These are phyloP conservation scores for Siniperca obscura DNA, from an alignment of 2,797 vertebrate genomes.

Conservation along the genomic window DNA sequence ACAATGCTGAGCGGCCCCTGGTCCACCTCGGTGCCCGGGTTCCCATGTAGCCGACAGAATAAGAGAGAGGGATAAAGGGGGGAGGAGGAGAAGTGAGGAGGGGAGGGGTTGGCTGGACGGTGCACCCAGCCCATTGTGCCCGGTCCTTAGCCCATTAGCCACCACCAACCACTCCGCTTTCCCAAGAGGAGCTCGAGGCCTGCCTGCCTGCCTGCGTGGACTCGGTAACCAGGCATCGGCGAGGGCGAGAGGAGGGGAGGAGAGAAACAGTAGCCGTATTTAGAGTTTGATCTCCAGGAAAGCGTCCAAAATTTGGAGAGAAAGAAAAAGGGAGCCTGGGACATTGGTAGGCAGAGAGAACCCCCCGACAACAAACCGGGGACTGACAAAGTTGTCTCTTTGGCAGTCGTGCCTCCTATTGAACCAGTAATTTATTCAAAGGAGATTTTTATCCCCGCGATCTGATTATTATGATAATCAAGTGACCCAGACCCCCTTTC, in stretches of 20 bases:
- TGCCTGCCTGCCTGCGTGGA: slow-evolving; percentile 66
- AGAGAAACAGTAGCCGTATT: slow-evolving; percentile 84
- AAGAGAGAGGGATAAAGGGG: slow-evolving; percentile 42
- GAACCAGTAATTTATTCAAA: slow-evolving; percentile 89
- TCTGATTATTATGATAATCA: slow-evolving; percentile 90
- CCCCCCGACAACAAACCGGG: slow-evolving; percentile 75
- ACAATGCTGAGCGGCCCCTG: slow-evolving; percentile 84
- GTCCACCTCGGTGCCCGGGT: slow-evolving; percentile 84
- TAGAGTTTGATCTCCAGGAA: slow-evolving; percentile 81
- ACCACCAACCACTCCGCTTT: slow-evolving; percentile 76
- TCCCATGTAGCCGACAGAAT: slow-evolving; percentile 84
- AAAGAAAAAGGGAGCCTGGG: slow-evolving; percentile 72
- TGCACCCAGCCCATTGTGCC: slow-evolving; percentile 79
- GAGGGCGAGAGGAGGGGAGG: slow-evolving; percentile 64
- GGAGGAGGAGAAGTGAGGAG: slow-evolving; percentile 22
- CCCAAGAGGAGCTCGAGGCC: slow-evolving; percentile 75
- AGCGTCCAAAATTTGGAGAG: slow-evolving; percentile 79
- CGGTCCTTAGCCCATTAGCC: slow-evolving; percentile 83
- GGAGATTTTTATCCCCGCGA: slow-evolving; percentile 88
- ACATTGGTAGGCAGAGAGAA: slow-evolving; percentile 73
- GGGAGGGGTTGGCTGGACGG: slow-evolving; percentile 50
- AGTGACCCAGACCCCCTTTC: slow-evolving; percentile 85
- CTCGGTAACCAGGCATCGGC: slow-evolving; percentile 80
- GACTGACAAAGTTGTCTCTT: slow-evolving; percentile 88
- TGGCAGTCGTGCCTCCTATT: slow-evolving; percentile 89